Conservation (phyloP, 1,140 invertebrate genomes). For the Euschistus heros region DNA sequence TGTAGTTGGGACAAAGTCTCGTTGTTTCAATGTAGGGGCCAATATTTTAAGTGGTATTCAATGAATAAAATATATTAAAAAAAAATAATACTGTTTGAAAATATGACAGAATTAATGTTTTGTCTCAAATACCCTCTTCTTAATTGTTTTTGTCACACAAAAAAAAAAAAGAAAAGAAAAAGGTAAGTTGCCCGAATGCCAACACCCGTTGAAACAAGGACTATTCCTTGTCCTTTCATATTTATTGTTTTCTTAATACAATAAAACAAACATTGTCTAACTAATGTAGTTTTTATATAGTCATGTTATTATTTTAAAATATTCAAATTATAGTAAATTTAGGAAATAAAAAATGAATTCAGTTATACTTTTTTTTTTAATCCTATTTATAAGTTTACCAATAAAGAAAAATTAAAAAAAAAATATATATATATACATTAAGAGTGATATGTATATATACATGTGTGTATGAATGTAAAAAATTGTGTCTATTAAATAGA, state of each 20-base stretch:
- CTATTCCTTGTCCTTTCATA: neutral
- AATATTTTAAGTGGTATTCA: slow-evolving; percentile 17
- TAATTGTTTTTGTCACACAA: slow-evolving; percentile 11
- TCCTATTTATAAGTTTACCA: neutral
- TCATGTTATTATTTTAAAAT: neutral
- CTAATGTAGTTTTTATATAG: slow-evolving; percentile 1
- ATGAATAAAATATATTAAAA: neutral
- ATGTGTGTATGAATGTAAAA: slow-evolving; percentile 12
- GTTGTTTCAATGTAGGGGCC: slow-evolving; percentile 23
- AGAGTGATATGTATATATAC: slow-evolving; percentile 1
- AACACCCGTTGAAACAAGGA: slow-evolving; percentile 16
- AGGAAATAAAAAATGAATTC: slow-evolving; percentile 8
- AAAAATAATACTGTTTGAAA: neutral
- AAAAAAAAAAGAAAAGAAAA: slow-evolving; percentile 4
- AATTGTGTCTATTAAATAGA: slow-evolving; percentile 17
- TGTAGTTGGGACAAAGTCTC: slow-evolving; percentile 22
- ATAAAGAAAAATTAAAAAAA: neutral
- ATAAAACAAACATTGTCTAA: slow-evolving; percentile 3
- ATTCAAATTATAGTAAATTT: neutral
- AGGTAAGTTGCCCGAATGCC: slow-evolving; percentile 9
- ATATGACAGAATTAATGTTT: slow-evolving; percentile 12
- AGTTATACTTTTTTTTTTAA: neutral
- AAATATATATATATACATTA: neutral
- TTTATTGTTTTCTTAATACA: neutral
- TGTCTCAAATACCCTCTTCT: neutral